A percentile compares a stretch with the other conserved stretches of the same genome.
phyloP scores from a whole-genome alignment of 1,140 invertebrate genomes.

The Neodiprion virginianus region DNA sequence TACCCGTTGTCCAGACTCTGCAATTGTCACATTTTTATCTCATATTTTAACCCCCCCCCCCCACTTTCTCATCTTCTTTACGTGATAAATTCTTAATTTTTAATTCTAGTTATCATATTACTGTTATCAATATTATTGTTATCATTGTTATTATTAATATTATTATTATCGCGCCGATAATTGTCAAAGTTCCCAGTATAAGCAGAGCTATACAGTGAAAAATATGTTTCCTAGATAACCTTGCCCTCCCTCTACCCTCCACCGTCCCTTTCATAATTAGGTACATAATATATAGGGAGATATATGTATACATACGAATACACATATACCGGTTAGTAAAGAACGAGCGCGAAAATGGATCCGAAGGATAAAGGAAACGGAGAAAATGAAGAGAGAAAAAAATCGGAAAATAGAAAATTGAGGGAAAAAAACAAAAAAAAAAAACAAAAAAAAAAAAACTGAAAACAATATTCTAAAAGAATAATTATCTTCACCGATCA shows the following conservation, averaged over 20 bases:
- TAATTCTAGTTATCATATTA: too few relatives aligned
- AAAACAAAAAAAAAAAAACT: not conserved
- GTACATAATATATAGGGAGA: constrained; percentile 22
- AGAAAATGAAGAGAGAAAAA: too few relatives aligned
- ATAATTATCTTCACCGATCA: too few relatives aligned
- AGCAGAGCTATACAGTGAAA: not conserved
- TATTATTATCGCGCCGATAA: not conserved
- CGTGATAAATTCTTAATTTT: too few relatives aligned
- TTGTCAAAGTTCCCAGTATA: not conserved
- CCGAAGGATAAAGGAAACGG: too few relatives aligned
- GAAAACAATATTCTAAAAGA: not conserved
- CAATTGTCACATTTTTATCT: too few relatives aligned
- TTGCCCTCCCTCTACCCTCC: not conserved
- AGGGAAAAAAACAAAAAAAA: not conserved
- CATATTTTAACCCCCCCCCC: too few relatives aligned
- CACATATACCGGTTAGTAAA: not conserved
- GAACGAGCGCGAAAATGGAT: not conserved
- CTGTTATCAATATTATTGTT: too few relatives aligned
- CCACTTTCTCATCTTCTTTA: too few relatives aligned
- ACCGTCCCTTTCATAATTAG: not conserved
- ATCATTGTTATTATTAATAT: not conserved
- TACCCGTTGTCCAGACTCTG: too few relatives aligned
- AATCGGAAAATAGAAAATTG: too few relatives aligned
- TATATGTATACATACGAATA: constrained; percentile 17
- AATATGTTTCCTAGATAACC: constrained; percentile 6